Evolutionary conservation across 2,113 vertebrate genomes (phyloP).

Genomic region (Anolis sagrei): DNA sequence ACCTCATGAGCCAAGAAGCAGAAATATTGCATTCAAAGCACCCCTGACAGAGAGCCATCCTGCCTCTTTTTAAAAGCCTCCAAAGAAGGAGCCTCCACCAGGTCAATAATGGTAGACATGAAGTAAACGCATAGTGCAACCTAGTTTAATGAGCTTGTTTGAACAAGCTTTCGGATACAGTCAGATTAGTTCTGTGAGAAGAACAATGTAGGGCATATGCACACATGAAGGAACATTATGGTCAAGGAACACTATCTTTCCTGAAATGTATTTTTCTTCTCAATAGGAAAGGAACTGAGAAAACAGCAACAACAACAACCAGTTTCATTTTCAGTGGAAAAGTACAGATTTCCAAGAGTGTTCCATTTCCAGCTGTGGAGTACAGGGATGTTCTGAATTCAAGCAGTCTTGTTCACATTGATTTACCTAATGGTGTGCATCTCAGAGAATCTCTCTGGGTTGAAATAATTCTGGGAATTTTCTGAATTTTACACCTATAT

Average conservation of each 20-base stretch:
- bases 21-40: too few species aligned
- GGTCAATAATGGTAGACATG: not conserved
- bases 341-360: not conserved
- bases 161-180: not conserved
- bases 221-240: not conserved
- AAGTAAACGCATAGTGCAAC: not conserved
- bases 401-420: not conserved
- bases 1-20: too few species aligned
- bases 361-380: not conserved
- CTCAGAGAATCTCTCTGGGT: not conserved
- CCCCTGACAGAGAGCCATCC: too few species aligned
- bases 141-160: not conserved
- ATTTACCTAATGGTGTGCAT: not conserved
- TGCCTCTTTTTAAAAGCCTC: too few species aligned
- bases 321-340: not conserved
- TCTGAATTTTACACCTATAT: not conserved
- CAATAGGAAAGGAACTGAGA: not conserved
- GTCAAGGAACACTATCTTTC: not conserved
- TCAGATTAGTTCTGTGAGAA: not conserved
- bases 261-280: not conserved
- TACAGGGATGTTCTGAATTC: not conserved
- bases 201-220: not conserved
- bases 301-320: not conserved
- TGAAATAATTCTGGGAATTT: not conserved
- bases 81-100: too few species aligned